These are phyloP conservation scores for Gavia stellata DNA, from an alignment of 2,113 vertebrate species.

Conservation along the genomic window DNA sequence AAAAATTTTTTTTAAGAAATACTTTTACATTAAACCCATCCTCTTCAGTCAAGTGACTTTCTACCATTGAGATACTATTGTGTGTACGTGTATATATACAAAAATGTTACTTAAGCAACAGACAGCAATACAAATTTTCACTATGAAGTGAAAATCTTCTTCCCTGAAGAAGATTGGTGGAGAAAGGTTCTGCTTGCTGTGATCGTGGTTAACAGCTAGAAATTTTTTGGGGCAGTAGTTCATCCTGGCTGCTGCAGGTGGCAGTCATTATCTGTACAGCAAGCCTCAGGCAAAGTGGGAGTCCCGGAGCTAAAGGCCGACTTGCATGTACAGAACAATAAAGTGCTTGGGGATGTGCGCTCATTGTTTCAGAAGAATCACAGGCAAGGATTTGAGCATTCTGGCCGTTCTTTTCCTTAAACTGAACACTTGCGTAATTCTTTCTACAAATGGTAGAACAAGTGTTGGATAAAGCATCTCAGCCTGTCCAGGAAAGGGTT, in stretches of 20 bases:
- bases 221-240: background rate
- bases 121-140: background rate
- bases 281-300: background rate
- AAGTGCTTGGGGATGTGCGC: background rate
- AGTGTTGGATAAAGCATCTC: background rate
- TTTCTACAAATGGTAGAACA: background rate
- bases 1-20: background rate
- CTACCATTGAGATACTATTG: fast-evolving
- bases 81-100: background rate
- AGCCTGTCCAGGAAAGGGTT: background rate
- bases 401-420: background rate
- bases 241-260: background rate
- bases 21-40: background rate
- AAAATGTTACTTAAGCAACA: background rate
- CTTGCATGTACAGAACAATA: background rate
- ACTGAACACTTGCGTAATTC: background rate
- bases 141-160: background rate
- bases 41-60: background rate
- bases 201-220: background rate
- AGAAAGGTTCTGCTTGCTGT: background rate
- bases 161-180: background rate
- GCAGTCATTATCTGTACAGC: background rate
- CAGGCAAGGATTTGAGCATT: background rate
- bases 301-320: background rate
- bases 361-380: background rate